Percentiles rank a stretch among this genome's conserved stretches.
phyloP scores from a whole-genome alignment of 2,888 invertebrate species.

The Linnaemya tessellans region DNA sequence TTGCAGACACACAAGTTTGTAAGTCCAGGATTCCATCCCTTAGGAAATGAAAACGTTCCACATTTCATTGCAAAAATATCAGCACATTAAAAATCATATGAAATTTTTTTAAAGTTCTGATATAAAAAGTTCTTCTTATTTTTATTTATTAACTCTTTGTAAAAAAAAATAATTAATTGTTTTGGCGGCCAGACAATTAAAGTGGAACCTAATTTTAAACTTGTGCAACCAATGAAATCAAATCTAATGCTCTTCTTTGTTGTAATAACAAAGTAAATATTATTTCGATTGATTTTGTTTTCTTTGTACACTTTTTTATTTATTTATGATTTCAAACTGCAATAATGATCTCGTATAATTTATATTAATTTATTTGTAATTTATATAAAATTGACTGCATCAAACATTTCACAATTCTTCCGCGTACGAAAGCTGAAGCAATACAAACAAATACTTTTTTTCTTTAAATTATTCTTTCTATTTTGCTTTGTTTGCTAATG shows the following conservation, averaged over 20 bases:
- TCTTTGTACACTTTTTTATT: background rate
- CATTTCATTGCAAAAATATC: no score
- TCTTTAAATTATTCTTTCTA: background rate
- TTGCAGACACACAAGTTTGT: no score
- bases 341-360: constrained; percentile 51
- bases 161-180: constrained; percentile 8
- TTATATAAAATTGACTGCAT: constrained; percentile 46
- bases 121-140: no score
- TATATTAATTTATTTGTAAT: constrained; percentile 60
- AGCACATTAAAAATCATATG: no score
- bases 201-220: background rate
- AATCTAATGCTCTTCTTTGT: constrained; percentile 25
- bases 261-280: constrained; percentile 34
- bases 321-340: constrained; percentile 41
- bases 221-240: constrained; percentile 13
- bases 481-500: constrained; percentile 14
- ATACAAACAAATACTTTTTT: background rate
- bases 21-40: no score
- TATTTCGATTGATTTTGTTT: constrained; percentile 8
- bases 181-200: constrained; percentile 40
- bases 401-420: constrained; percentile 52
- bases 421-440: constrained; percentile 28
- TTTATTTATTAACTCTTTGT: no score
- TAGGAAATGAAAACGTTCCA: no score
- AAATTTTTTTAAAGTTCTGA: no score